phyloP scores from a whole-genome alignment of 2,888 invertebrate genomes.

The Drosophila kanekoi region DNA sequence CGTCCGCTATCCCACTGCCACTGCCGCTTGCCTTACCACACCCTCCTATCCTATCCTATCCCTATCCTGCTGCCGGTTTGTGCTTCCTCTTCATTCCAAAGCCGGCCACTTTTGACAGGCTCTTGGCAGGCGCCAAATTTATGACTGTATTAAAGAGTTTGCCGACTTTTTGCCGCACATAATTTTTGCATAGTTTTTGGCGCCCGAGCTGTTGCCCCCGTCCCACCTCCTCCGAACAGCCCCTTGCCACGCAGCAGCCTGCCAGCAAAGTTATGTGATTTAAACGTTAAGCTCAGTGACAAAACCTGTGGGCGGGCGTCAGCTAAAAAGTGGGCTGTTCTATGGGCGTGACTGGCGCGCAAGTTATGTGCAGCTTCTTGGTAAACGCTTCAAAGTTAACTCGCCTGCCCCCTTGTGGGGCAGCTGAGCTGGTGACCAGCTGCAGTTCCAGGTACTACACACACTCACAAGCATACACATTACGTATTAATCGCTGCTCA shows the following conservation, averaged over 20 bases:
- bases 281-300: conserved; percentile 22
- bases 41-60: background rate
- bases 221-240: background rate
- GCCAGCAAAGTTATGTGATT: conserved; percentile 18
- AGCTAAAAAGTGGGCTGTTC: background rate
- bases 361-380: conserved; percentile 19
- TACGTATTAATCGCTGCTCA: conserved; percentile 4
- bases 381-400: conserved; percentile 16
- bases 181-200: conserved; percentile 73
- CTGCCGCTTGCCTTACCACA: background rate
- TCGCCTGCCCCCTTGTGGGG: too few relatives aligned
- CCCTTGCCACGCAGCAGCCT: background rate
- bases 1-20: conserved; percentile 29
- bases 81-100: conserved; percentile 1
- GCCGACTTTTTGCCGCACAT: conserved; percentile 51
- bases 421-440: conserved; percentile 6
- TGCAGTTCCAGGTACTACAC: conserved; percentile 19
- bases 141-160: conserved; percentile 78
- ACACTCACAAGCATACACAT: background rate
- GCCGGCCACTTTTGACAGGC: conserved; percentile 56
- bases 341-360: conserved; percentile 1
- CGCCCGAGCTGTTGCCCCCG: conserved; percentile 30
- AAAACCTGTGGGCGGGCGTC: background rate
- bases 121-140: conserved; percentile 72
- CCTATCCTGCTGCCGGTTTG: background rate